These are phyloP conservation scores for Urocyon cinereoargenteus DNA, from an alignment of 2,797 vertebrate species.

Conservation along the genomic window DNA sequence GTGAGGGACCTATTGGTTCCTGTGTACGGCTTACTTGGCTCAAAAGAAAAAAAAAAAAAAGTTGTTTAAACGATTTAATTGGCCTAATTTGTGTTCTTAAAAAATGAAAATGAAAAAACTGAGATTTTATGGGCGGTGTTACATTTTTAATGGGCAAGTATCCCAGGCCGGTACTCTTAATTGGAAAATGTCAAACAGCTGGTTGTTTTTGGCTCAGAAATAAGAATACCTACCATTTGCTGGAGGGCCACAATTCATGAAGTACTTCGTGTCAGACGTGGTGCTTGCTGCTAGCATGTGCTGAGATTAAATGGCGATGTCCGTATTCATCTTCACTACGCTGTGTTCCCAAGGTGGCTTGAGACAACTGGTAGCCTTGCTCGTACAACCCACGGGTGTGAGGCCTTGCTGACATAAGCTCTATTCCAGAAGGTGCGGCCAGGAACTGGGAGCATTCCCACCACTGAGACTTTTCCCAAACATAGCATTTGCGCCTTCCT, in stretches of 20 bases:
- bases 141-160: neutral
- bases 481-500: fast-evolving
- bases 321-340: neutral
- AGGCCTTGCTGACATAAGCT: neutral
- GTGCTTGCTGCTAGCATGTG: neutral
- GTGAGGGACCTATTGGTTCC: neutral
- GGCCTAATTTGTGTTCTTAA: constrained; percentile 60
- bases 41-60: constrained; percentile 50
- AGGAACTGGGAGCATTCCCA: neutral
- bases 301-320: too few relatives aligned
- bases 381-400: neutral
- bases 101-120: constrained; percentile 24
- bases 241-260: neutral
- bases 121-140: neutral
- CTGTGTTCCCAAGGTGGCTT: neutral
- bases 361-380: neutral
- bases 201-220: neutral
- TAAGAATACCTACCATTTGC: neutral
- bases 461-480: neutral
- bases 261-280: fast-evolving
- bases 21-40: neutral
- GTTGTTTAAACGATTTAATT: constrained; percentile 64
- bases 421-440: fast-evolving
- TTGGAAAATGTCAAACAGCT: constrained; percentile 21
- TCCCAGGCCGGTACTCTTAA: neutral